Evolutionary conservation across 2,797 vertebrate species (phyloP), one percentile per base, ranked within the genome.

Genomic region (Etheostoma nigrum): DNA sequence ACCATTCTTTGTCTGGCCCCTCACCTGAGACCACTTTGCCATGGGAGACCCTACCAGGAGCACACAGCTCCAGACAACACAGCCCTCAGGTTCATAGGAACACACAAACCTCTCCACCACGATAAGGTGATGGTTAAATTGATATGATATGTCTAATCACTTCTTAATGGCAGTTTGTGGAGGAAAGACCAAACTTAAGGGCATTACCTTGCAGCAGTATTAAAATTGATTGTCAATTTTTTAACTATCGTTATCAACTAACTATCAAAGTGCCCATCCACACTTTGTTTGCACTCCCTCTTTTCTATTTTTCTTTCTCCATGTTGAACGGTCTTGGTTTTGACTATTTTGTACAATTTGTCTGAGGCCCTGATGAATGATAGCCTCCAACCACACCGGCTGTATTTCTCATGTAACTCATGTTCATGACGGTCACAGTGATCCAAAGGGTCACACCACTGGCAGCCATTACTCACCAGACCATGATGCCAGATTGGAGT

Each of bases 401-500:
- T 64, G 16, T 58, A 27, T 44, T 65, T 72, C 70, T 58, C 49
- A 27, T 27, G 27, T 27, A 45, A 8, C 30, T 49, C 9, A 12
- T 61, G 9, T 42, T 65, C 27, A 59, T 62, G 18, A 67, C 13
- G 48, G 47, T 48, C 48, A 21, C 30, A 19, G n/a, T 45, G 48
- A 57, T 61, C 67, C 23, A 61, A 61, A 67, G 40, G 66, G 61
- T 78, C 63, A 51, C 71, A 59, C 51, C 55, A 40, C 33, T 19
- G 44, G 42, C 70, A 67, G 71, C 59, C 40, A 72, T 83, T 71
- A 79, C 16, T 83, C 72, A 76, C 19, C 61, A 60, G 62, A 73
- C 48, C 51, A 55, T 12, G 36, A 63, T 16, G 25, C n/a, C 62
- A 30, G 19, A 4, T 19, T 62, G n/a, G 30, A 65, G 30, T 27